phyloP scores from a whole-genome alignment of 2,113 vertebrate species.

The Diadophis punctatus region DNA sequence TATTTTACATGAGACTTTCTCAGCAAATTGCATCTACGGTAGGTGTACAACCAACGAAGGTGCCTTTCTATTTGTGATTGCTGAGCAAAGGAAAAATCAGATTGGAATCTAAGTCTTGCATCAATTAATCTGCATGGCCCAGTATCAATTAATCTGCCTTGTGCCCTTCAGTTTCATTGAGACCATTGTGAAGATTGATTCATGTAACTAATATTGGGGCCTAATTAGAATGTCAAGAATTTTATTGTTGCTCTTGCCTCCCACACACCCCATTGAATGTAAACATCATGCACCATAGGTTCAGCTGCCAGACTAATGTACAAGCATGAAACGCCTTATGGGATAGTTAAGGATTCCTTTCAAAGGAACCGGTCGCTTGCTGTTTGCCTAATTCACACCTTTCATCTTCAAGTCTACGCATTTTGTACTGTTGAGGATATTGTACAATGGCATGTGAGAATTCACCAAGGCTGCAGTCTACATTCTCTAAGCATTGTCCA shows the following conservation, averaged over 20 bases:
- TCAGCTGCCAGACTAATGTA: neutral
- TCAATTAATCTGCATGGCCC: neutral
- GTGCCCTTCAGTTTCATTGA: neutral
- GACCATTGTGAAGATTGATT: neutral
- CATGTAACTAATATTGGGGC: neutral
- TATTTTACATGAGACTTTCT: neutral
- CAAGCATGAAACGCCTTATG: neutral
- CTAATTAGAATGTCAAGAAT: neutral
- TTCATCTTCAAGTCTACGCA: slow-evolving; percentile 58
- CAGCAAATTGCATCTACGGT: neutral
- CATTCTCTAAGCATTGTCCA: neutral
- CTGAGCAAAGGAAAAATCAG: neutral
- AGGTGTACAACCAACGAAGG: neutral
- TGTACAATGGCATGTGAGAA: slow-evolving; percentile 68
- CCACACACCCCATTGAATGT: neutral
- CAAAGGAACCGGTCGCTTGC: neutral
- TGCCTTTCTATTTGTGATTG: neutral
- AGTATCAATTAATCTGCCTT: neutral
- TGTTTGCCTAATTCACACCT: slow-evolving; percentile 44
- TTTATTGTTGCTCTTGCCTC: neutral
- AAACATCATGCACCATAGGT: slow-evolving; percentile 7
- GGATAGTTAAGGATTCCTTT: neutral
- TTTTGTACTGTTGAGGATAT: slow-evolving; percentile 49
- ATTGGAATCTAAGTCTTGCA: neutral
- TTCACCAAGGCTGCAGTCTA: slow-evolving; percentile 5